A percentile compares a stretch with the other conserved stretches of the same genome.
phyloP scores from a whole-genome alignment of 2,888 invertebrate species.

The Smittia sp. region DNA sequence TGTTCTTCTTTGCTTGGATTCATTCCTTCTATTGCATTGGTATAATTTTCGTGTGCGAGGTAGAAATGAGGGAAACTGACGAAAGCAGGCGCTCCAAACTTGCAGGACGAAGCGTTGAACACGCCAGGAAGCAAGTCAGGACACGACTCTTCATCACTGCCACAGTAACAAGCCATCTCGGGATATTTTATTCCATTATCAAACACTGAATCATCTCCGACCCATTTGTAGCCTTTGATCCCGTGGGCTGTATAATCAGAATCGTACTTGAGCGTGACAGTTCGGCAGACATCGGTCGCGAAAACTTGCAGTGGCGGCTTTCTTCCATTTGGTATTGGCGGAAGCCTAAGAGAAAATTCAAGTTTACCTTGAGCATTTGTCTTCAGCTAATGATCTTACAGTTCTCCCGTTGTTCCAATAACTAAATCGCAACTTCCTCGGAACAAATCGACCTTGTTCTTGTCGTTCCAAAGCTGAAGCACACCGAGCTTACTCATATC shows the following conservation, averaged over 20 bases:
- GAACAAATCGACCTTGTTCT: constrained; percentile 58
- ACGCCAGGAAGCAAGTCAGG: constrained; percentile 59
- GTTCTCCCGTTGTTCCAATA: constrained; percentile 73
- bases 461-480: constrained; percentile 68
- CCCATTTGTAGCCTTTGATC: constrained; percentile 49
- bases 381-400: no score
- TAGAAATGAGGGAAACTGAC: constrained; percentile 81
- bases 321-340: constrained; percentile 58
- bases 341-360: no score
- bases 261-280: constrained; percentile 51
- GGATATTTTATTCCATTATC: constrained; percentile 67
- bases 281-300: constrained; percentile 77
- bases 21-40: constrained; percentile 64
- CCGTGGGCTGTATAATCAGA: constrained; percentile 45
- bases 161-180: constrained; percentile 45
- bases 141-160: constrained; percentile 48
- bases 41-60: constrained; percentile 66
- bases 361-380: no score
- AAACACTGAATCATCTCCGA: constrained; percentile 63
- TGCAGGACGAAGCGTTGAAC: constrained; percentile 70
- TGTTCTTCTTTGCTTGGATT: constrained; percentile 63
- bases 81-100: constrained; percentile 78
- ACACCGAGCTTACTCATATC: constrained; percentile 67
- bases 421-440: constrained; percentile 64
- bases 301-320: constrained; percentile 63